These are phyloP conservation scores for Paramormyrops hopkinsi DNA, from an alignment of 2,797 vertebrate genomes.

Conservation along the genomic window DNA sequence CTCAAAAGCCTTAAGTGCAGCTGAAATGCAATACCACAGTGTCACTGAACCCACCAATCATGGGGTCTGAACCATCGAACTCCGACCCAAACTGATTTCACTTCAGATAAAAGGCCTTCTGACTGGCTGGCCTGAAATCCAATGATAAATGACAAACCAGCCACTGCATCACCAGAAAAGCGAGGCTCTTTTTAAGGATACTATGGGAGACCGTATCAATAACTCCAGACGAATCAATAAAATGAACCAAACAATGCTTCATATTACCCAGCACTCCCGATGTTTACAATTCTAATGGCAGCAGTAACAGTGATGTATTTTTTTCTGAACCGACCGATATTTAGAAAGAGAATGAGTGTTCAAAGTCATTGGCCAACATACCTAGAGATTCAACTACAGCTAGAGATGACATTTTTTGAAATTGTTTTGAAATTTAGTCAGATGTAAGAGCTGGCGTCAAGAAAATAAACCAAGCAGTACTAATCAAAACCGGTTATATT, in stretches of 20 bases:
- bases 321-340: neutral
- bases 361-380: neutral
- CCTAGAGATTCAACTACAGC: neutral
- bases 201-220: neutral
- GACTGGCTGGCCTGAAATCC: neutral
- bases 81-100: neutral
- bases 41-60: neutral
- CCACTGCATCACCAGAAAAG: neutral
- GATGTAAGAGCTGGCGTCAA: neutral
- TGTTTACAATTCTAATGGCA: neutral
- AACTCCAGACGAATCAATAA: neutral
- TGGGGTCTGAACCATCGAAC: neutral
- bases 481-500: neutral
- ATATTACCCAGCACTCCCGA: neutral
- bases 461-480: neutral
- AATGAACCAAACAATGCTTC: neutral
- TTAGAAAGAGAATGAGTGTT: neutral
- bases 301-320: neutral
- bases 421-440: neutral
- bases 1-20: neutral
- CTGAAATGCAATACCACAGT: neutral
- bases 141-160: neutral
- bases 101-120: neutral
- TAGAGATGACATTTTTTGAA: neutral
- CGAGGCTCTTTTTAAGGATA: neutral